Base-by-base conservation (phyloP, 2,888 invertebrate species). In the Agrochola lota region DNA sequence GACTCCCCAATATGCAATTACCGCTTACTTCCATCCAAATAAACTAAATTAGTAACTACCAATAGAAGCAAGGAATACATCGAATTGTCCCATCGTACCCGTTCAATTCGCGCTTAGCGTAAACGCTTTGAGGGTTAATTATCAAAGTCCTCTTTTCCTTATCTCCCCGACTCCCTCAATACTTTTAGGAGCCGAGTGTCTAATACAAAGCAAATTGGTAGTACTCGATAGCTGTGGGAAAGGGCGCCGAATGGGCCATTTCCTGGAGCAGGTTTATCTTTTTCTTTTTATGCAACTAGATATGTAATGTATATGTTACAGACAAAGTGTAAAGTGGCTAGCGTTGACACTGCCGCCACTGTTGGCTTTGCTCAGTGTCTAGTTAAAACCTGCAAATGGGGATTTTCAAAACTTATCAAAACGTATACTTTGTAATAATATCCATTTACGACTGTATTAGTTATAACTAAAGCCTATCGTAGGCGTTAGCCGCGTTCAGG, bases 201-300 rank as follows among this genome's bases (percentile, higher is more conserved):
- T 92, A 92, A 93, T 93, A 94, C 94, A 95, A 94, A 94, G 94
- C 93, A 95, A 95, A 95, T 95, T 94, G 94, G 93, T 94, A 94
- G 94, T 94, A 94, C 94, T 91, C 94, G 92, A 95, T 95, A 92
- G 93, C 93, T 93, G 91, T 91, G 92, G 89, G 88, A 93, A 94
- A 94, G 94, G 93, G 93, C 93, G 89, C 91, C 85, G 93, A 95
- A 94, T 94, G 93, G 92, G 87, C 94, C 92, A 94, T 95, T 95
- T 95, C 94, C 94, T 93, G 92, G 81, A 92, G 92, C 88, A 93
- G 92, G 92, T 94, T 94, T 94, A 94, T 94, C 93, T 93, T 92
- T 94, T 93, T 92, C 91, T 92, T 91, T 92, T 87, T 86, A 81
- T 89, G 84, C 83, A 87, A 84, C 79, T 84, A 70, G 71, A 69